These are phyloP conservation scores for Actinia tenebrosa DNA, from an alignment of 64 coral and sea anemone genomes.

Conservation along the genomic window DNA sequence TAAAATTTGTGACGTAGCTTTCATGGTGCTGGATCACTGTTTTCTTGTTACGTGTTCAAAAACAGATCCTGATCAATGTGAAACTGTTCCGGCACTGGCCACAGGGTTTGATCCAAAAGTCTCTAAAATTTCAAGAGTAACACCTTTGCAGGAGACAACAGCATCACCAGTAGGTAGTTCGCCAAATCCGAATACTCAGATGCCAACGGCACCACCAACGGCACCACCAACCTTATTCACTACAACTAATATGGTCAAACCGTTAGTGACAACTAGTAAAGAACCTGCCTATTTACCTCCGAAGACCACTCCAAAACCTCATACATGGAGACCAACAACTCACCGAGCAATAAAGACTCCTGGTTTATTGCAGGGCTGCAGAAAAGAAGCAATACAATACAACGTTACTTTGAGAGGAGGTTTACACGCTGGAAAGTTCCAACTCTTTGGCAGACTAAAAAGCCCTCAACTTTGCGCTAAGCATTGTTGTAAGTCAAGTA, in stretches of 20 bases:
- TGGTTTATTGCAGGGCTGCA: background rate
- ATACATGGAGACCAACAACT: background rate
- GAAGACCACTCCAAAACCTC: background rate
- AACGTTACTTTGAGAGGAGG: slow-evolving; percentile 77
- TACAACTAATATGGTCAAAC: background rate
- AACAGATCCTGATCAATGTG: slow-evolving; percentile 52
- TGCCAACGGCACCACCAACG: background rate
- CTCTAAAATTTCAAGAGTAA: background rate
- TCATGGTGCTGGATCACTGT: slow-evolving; percentile 80
- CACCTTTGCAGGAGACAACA: background rate
- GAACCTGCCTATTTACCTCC: background rate
- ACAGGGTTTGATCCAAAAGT: slow-evolving; percentile 50
- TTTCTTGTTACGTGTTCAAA: slow-evolving; percentile 81
- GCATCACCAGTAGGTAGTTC: background rate
- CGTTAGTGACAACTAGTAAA: background rate
- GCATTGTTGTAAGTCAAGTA: slow-evolving; percentile 42
- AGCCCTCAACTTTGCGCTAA: slow-evolving; percentile 35
- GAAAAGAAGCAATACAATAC: background rate
- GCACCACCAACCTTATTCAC: background rate
- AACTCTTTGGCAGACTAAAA: slow-evolving; percentile 25
- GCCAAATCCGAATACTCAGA: background rate
- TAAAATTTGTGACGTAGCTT: slow-evolving; percentile 79
- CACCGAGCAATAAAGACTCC: background rate
- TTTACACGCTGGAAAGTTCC: slow-evolving; percentile 77
- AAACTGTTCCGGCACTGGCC: slow-evolving; percentile 60